Percentiles rank a stretch among this genome's conserved stretches.
Conservation (phyloP, 2,797 vertebrate species). For the Lepus oiostolus region DNA sequence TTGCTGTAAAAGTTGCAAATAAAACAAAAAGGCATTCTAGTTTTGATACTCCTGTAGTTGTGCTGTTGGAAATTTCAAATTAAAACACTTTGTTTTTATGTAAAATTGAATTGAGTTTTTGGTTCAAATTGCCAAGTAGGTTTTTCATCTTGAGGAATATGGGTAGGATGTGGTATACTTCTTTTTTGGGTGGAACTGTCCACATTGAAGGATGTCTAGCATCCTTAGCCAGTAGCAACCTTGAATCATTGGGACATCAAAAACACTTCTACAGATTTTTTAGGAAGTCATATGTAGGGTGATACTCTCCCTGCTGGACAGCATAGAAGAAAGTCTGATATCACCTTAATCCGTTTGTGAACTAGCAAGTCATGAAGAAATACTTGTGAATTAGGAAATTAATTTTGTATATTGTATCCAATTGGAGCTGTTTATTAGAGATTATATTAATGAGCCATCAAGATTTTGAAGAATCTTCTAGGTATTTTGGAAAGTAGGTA, state of each 20-base stretch:
- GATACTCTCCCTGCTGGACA: not conserved
- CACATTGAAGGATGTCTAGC: not conserved
- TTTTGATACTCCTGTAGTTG: not conserved
- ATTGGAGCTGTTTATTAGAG: not conserved
- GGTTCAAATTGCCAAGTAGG: not conserved
- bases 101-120: slow-evolving; percentile 29
- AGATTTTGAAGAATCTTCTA: slow-evolving; percentile 10
- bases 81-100: not conserved
- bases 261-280: not conserved
- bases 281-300: not conserved
- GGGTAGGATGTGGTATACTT: not conserved
- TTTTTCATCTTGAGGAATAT: slow-evolving; percentile 7
- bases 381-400: not conserved
- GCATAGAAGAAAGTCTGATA: not conserved
- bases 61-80: not conserved
- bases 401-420: not conserved
- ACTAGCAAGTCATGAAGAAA: not conserved
- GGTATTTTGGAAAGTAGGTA: slow-evolving; percentile 3
- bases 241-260: not conserved
- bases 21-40: not conserved
- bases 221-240: not conserved
- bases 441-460: not conserved
- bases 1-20: not conserved
- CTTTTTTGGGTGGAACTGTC: not conserved
- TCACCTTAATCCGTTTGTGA: not conserved